A percentile compares a stretch with the other conserved stretches of the same genome.
Conservation (phyloP, 2,888 invertebrate species). For the Podotricha telesiphe region DNA sequence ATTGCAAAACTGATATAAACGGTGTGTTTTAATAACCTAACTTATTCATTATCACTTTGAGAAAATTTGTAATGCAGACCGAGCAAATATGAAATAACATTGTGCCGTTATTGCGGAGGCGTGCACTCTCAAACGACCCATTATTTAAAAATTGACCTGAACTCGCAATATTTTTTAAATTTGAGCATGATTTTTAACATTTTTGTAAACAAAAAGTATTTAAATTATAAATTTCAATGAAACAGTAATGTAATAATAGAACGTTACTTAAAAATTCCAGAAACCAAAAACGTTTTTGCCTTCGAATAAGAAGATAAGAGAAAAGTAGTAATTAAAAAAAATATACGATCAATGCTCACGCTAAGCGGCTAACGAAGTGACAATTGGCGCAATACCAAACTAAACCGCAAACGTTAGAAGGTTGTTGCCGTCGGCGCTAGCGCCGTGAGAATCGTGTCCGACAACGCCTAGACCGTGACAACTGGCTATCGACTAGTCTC, state of each 20-base stretch:
- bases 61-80: slow-evolving; percentile 24
- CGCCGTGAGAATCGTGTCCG: slow-evolving; percentile 55
- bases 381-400: slow-evolving; percentile 29
- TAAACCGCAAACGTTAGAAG: slow-evolving; percentile 43
- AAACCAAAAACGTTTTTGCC: background rate
- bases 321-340: background rate
- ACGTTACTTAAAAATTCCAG: background rate
- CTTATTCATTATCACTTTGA: slow-evolving; percentile 20
- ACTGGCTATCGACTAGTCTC: slow-evolving; percentile 46
- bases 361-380: slow-evolving; percentile 41
- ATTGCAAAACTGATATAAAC: slow-evolving; percentile 3
- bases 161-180: background rate
- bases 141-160: slow-evolving; percentile 46
- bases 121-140: slow-evolving; percentile 54
- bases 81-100: slow-evolving; percentile 38
- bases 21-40: slow-evolving; percentile 10
- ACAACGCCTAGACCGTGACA: slow-evolving; percentile 66
- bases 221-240: background rate
- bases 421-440: slow-evolving; percentile 49
- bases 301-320: no score
- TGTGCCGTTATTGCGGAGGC: slow-evolving; percentile 57
- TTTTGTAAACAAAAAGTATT: no score
- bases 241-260: background rate
- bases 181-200: background rate
- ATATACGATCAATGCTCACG: background rate